Evolutionary conservation across 2,113 vertebrate species (phyloP), one percentile per base, ranked within the genome.

Genomic region (Mus spicilegus): DNA sequence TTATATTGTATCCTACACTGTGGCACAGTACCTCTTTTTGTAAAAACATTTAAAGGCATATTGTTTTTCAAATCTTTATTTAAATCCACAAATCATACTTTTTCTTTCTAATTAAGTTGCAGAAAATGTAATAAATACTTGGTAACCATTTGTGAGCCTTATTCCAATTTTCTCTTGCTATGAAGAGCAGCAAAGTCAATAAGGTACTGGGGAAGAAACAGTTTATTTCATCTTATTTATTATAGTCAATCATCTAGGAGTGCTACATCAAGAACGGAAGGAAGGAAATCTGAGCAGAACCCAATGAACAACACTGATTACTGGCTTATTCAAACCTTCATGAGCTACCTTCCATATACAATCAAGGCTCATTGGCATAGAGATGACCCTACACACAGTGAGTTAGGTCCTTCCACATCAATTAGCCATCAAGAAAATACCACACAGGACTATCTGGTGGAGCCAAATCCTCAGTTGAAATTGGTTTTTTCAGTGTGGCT

Each of bases 331-430:
- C 49, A 33, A 58, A 8, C 22, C 1, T 56, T 22, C 30, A 54
- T 56, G 51, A 36, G 3, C 8, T 33, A 11, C 30, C 0, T 20
- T 36, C 36, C 19, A 13, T 22, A 22, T n/a, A 81, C 5, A 56
- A 5, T 1, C 2, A 2, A 58, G 33, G 9, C 5, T 56, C 10
- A n/a, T 2, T 81, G 10, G 19, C 5, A 54, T 5, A 80, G 51
- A 80, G 33, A 22, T n/a, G 30, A 56, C 33, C 33, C 9, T 9
- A 58, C 51, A 2, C 78, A 56, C 22, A n/a, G 10, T 81, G 19
- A 5, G 4, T 0, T n/a, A 58, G 33, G 1, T 5, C 20, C 10
- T n/a, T 19, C 9, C 33, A 80, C 19, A 78, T 54, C 49, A 54
- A 78, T 54, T 54, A 10, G 19, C 30, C 30, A 54, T 54, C 49